phyloP scores from a whole-genome alignment of 2,888 invertebrate species.

The Copidosoma aretas region DNA sequence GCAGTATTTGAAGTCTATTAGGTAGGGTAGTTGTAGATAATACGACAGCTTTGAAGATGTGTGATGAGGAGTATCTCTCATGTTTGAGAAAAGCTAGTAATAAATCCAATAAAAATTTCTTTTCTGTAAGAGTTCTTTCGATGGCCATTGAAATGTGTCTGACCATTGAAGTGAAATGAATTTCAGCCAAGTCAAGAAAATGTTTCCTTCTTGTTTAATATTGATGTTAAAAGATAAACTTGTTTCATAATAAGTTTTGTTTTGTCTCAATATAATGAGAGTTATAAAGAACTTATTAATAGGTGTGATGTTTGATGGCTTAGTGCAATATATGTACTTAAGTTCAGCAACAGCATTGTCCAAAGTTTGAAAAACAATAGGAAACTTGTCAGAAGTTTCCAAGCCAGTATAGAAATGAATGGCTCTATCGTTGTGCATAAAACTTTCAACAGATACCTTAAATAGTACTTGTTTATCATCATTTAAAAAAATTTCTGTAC shows the following conservation, averaged over 20 bases:
- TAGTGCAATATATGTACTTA: constrained; percentile 6
- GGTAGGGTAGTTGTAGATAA: too few species aligned
- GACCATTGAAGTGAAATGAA: constrained; percentile 31
- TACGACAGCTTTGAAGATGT: too few species aligned
- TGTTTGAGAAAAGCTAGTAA: too few species aligned
- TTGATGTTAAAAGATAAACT: background rate
- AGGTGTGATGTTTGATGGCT: background rate
- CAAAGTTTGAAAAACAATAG: constrained; percentile 19
- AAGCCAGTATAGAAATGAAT: constrained; percentile 28
- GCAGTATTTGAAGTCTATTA: too few species aligned
- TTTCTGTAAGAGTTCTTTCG: background rate
- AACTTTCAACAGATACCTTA: constrained; percentile 8
- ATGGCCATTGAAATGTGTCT: background rate
- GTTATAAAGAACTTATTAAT: background rate
- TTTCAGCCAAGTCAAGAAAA: constrained; percentile 32
- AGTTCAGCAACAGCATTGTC: background rate
- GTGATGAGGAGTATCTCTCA: too few species aligned
- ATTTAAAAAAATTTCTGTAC: too few species aligned
- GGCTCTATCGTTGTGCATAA: constrained; percentile 16
- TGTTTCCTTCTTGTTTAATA: constrained; percentile 24
- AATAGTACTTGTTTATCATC: background rate
- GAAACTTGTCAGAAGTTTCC: constrained; percentile 27
- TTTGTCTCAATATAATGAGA: constrained; percentile 8
- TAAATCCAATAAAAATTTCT: too few species aligned
- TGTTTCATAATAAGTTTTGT: constrained; percentile 13